A percentile compares a stretch with the other conserved stretches of the same genome.
Conservation (phyloP, 2,113 vertebrate genomes). For the Empidonax alnorum region DNA sequence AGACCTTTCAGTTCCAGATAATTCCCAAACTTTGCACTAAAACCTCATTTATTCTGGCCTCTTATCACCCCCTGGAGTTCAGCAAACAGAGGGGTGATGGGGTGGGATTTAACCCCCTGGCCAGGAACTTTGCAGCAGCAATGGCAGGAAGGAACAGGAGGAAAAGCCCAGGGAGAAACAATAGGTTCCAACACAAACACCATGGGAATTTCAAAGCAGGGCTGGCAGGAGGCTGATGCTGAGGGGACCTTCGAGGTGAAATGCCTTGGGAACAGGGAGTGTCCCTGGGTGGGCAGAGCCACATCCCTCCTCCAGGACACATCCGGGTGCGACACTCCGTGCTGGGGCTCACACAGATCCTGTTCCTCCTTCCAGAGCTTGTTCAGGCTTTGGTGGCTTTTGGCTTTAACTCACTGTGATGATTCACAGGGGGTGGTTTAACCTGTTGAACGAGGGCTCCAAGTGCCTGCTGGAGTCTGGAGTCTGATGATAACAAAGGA, state of each 20-base stretch:
- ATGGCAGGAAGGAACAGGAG: conserved; percentile 50
- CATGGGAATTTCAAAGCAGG: background rate
- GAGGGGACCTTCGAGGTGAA: background rate
- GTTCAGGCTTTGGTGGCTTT: background rate
- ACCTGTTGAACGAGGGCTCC: background rate
- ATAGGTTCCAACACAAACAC: background rate
- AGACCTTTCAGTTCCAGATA: background rate
- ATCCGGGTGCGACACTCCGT: accelerated
- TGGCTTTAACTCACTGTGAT: background rate
- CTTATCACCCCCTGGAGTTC: accelerated
- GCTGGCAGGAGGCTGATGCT: accelerated
- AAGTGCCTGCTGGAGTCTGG: background rate
- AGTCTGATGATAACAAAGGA: accelerated
- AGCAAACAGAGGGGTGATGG: background rate
- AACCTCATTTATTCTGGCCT: background rate
- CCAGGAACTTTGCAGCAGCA: background rate
- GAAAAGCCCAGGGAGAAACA: conserved; percentile 48
- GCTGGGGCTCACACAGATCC: background rate
- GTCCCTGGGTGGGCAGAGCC: background rate
- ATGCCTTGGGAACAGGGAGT: background rate
- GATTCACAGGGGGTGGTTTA: background rate
- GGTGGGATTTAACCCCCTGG: background rate
- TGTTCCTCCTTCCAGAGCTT: accelerated
- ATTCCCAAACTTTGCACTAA: background rate
- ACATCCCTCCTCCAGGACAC: background rate